Percentiles rank a stretch among this genome's conserved stretches.
Evolutionary conservation across 2,113 vertebrate genomes (phyloP).

Genomic region (Leptosomus discolor): DNA sequence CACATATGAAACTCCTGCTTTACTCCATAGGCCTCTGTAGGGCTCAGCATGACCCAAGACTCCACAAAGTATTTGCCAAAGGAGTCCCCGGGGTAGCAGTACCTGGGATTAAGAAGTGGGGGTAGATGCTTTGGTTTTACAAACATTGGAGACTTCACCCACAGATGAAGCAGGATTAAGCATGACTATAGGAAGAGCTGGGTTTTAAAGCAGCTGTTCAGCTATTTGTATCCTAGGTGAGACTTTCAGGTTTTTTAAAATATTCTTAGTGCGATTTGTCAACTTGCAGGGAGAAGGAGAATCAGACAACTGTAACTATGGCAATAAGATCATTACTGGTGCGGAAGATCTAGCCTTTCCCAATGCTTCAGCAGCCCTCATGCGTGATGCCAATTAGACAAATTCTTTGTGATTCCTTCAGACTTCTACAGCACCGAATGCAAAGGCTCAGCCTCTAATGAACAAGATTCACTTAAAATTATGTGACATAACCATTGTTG

Average conservation of each 20-base stretch:
- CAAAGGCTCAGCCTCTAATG: not conserved
- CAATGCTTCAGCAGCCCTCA: not conserved
- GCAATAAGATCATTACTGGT: not conserved
- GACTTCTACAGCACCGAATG: not conserved
- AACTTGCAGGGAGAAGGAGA: not conserved
- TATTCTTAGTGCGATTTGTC: not conserved
- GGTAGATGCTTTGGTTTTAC: not conserved
- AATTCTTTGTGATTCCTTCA: not conserved
- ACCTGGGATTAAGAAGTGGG: not conserved
- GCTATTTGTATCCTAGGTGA: not conserved
- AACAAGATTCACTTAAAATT: not conserved
- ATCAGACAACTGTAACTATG: constrained; percentile 1
- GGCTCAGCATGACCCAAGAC: not conserved
- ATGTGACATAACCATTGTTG: not conserved
- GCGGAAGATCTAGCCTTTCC: not conserved
- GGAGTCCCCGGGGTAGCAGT: not conserved
- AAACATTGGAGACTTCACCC: not conserved
- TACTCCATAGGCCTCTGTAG: not conserved
- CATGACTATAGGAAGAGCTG: not conserved
- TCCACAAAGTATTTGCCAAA: not conserved
- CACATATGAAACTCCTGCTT: not conserved
- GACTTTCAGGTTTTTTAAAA: not conserved
- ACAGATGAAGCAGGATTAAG: not conserved
- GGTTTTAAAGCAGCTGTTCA: not conserved
- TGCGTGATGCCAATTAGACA: constrained; percentile 12